Evolutionary conservation across 2,888 invertebrate species (phyloP).

Genomic region (Magallana nippona): DNA sequence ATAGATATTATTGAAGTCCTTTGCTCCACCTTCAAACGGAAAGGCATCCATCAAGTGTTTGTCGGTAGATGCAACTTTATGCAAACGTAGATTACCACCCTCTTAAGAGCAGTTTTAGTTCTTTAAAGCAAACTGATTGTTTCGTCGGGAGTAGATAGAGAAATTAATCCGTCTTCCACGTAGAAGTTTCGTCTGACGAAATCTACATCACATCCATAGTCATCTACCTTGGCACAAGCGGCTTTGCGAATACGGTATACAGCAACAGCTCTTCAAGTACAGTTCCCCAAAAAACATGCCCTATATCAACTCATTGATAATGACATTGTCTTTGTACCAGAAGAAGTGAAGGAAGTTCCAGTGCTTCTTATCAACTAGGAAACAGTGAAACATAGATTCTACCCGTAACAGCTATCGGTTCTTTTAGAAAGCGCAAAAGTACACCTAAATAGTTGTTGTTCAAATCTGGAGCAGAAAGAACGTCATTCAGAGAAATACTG

Average conservation of each 20-base stretch:
- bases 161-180: slow-evolving; percentile 51
- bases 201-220: slow-evolving; percentile 22
- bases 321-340: slow-evolving; percentile 46
- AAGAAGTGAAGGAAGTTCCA: slow-evolving; percentile 48
- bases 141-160: slow-evolving; percentile 30
- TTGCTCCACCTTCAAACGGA: slow-evolving; percentile 52
- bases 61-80: slow-evolving; percentile 60
- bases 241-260: slow-evolving; percentile 46
- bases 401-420: slow-evolving; percentile 40
- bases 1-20: slow-evolving; percentile 53
- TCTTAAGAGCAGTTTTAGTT: slow-evolving; percentile 43
- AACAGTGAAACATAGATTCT: slow-evolving; percentile 50
- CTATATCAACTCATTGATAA: slow-evolving; percentile 34
- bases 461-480: slow-evolving; percentile 39
- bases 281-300: slow-evolving; percentile 32
- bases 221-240: slow-evolving; percentile 10
- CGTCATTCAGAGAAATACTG: slow-evolving; percentile 47
- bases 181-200: slow-evolving; percentile 51
- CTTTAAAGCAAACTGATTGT: slow-evolving; percentile 44
- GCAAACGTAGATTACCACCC: slow-evolving; percentile 53
- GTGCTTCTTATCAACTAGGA: slow-evolving; percentile 45
- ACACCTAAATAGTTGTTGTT: slow-evolving; percentile 48
- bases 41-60: slow-evolving; percentile 54
- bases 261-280: slow-evolving; percentile 46
- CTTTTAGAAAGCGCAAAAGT: slow-evolving; percentile 46